Evolutionary conservation across 2,113 vertebrate genomes (phyloP).

Genomic region (Acinonyx jubatus): DNA sequence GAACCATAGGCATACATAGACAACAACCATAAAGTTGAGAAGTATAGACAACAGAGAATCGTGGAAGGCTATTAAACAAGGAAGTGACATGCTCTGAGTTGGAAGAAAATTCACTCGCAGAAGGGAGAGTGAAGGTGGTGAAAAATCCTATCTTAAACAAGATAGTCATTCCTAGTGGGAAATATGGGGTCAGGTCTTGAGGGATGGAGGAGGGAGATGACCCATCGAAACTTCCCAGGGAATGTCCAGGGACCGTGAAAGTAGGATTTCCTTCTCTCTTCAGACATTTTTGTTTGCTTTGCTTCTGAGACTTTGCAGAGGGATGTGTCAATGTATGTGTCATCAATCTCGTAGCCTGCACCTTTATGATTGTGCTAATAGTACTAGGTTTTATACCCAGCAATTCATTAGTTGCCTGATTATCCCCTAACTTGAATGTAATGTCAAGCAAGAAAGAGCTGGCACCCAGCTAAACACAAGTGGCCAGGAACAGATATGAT

Average conservation of each 20-base stretch:
- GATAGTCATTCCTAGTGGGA: neutral
- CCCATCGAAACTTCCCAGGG: neutral
- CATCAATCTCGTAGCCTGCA: neutral
- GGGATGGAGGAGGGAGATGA: neutral
- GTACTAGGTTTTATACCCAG: neutral
- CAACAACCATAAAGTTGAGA: neutral
- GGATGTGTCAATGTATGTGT: neutral
- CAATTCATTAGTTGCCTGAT: neutral
- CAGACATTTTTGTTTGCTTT: neutral
- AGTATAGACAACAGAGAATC: neutral
- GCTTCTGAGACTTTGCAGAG: neutral
- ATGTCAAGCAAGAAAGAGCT: neutral
- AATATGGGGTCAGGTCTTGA: neutral
- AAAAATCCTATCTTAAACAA: neutral
- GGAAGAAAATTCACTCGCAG: neutral
- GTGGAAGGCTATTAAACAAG: neutral
- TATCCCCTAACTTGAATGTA: neutral
- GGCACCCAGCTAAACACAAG: neutral
- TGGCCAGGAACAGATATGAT: neutral
- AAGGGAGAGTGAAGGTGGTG: neutral
- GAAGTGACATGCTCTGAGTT: neutral
- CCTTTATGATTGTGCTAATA: neutral
- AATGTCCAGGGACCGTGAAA: neutral
- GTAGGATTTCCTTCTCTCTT: neutral
- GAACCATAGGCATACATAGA: neutral